Conservation (phyloP, 2,888 invertebrate species). For the Carcina quercana region DNA sequence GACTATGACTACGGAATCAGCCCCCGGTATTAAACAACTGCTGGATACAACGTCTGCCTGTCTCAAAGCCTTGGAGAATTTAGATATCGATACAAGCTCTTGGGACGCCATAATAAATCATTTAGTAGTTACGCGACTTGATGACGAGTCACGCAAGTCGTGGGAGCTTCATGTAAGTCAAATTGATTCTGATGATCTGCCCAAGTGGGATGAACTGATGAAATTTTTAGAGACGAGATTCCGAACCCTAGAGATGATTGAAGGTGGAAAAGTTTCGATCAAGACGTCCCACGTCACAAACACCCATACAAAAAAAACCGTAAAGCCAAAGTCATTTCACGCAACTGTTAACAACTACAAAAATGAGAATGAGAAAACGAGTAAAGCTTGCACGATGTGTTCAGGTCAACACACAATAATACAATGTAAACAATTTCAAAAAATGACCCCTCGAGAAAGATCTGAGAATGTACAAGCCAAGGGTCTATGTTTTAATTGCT, state of each 20-base stretch:
- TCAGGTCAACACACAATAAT: conserved; percentile 16
- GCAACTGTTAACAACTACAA: neutral
- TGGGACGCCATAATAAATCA: conserved; percentile 14
- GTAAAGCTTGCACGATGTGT: conserved; percentile 17
- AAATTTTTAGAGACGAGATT: conserved; percentile 12
- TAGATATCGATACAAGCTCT: conserved; percentile 5
- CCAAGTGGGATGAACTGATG: conserved; percentile 10
- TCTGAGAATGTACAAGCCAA: conserved; percentile 10
- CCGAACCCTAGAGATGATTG: conserved; percentile 10
- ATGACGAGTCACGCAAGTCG: conserved; percentile 9
- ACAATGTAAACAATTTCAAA: conserved; percentile 13
- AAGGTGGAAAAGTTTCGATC: conserved; percentile 1
- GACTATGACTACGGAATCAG: conserved; percentile 11
- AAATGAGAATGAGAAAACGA: too few relatives aligned
- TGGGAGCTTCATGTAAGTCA: conserved; percentile 10
- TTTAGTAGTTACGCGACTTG: conserved; percentile 13
- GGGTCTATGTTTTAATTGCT: conserved; percentile 12
- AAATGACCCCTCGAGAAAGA: conserved; percentile 7
- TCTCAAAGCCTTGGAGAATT: conserved; percentile 9
- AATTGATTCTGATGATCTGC: conserved; percentile 1
- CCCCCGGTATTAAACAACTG: conserved; percentile 9
- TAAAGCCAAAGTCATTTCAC: conserved; percentile 10
- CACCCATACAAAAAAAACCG: neutral
- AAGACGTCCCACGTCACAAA: neutral
- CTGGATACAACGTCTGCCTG: conserved; percentile 14